Evolutionary conservation across 2,113 vertebrate genomes (phyloP), one percentile per base, ranked within the genome.

Genomic region (Terrapene triunguis): DNA sequence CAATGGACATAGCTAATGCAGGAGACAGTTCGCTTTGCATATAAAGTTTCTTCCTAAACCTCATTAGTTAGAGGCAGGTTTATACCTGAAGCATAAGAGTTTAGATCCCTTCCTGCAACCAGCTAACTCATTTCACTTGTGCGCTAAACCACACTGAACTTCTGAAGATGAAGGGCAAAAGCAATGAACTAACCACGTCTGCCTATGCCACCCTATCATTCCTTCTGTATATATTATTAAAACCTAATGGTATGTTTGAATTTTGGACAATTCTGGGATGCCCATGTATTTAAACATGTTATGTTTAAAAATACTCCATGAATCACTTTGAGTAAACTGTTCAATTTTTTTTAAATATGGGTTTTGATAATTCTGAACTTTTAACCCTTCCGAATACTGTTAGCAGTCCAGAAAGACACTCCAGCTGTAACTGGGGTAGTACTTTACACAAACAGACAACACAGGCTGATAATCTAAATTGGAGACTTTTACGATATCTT

Each of bases 401-500:
- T 96, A 96, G 88, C 84, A 88, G 91, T 82, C 65, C 94, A 97
- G 96, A 92, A 97, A 97, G 95, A 79, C 83, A 93, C 87, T 90
- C 93, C 97, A 98, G 94, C 95, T 98, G 95, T 96, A 44, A 82
- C 89, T 88, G 88, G 90, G 96, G 95, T 96, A 93, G 84, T 59
- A 50, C 94, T 96, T 94, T 92, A 83, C 55, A 96, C 95, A 97
- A 95, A 92, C 69, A 35, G 93, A 97, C 95, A 97, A 96, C 95
- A 95, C 94, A 97, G 86, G 87, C 91, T 96, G 97, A 97, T 98
- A 98, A 97, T 81, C 82, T 97, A 95, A 97, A 97, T 95, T 96
- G 93, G 97, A 97, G 97, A 89, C 89, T 98, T 98, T 95, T 97
- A 96, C 96, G 95, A 83, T 51, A 97, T 96, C 97, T 98, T 97